Evolutionary conservation across 2,888 invertebrate genomes (phyloP).

Genomic region (Globia sparganii): DNA sequence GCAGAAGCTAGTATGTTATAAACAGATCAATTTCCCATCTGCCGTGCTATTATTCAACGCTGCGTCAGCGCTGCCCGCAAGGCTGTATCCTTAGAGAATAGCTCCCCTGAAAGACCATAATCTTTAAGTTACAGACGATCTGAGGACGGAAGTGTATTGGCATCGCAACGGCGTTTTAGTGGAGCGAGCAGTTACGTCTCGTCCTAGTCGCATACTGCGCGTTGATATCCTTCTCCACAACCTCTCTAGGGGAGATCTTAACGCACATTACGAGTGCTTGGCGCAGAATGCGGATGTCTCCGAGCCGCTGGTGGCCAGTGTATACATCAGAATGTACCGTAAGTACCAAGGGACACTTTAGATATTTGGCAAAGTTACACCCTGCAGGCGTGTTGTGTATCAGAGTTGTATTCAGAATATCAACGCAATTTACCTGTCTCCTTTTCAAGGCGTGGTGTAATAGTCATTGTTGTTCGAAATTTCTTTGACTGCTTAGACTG

Average conservation of each 20-base stretch:
- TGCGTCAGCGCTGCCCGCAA: too few relatives aligned
- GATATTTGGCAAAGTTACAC: background rate
- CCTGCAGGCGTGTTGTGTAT: background rate
- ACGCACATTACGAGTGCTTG: slow-evolving; percentile 81
- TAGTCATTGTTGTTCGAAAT: background rate
- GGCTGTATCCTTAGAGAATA: too few relatives aligned
- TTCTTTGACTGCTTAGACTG: background rate
- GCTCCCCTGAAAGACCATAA: background rate
- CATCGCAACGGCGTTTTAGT: slow-evolving; percentile 77
- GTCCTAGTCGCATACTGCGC: slow-evolving; percentile 69
- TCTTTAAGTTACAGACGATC: slow-evolving; percentile 67
- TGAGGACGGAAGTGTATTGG: slow-evolving; percentile 80
- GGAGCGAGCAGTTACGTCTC: slow-evolving; percentile 63
- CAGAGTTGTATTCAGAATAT: background rate
- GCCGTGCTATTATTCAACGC: too few relatives aligned
- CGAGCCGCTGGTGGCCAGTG: slow-evolving; percentile 75
- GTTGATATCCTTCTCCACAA: slow-evolving; percentile 69
- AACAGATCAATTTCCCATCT: background rate
- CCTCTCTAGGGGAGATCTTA: slow-evolving; percentile 76
- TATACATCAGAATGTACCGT: slow-evolving; percentile 82
- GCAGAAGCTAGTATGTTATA: too few relatives aligned
- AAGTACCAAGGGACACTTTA: slow-evolving; percentile 65
- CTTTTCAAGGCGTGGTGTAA: background rate
- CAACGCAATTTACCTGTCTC: background rate
- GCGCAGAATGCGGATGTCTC: slow-evolving; percentile 84